A percentile compares a stretch with the other conserved stretches of the same genome.
phyloP scores from a whole-genome alignment of 2,888 invertebrate species.

The Muscina levida region DNA sequence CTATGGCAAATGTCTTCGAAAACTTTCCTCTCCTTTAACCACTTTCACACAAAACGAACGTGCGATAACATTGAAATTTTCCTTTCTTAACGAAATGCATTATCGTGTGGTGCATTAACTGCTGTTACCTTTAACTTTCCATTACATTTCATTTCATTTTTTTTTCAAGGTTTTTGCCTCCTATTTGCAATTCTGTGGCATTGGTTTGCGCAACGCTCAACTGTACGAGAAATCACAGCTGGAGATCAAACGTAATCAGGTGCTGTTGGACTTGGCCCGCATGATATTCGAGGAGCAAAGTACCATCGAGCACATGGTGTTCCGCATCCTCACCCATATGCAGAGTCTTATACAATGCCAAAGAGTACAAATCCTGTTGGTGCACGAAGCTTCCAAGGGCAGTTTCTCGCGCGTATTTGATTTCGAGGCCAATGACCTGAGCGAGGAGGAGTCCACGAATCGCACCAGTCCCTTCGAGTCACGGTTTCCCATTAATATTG shows the following conservation, averaged over 20 bases:
- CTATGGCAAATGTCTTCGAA: no score
- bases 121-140: neutral
- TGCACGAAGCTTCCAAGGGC: slow-evolving; percentile 94
- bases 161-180: slow-evolving; percentile 87
- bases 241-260: slow-evolving; percentile 97
- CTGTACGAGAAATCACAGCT: slow-evolving; percentile 96
- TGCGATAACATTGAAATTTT: no score
- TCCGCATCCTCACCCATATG: slow-evolving; percentile 95
- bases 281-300: slow-evolving; percentile 98
- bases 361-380: slow-evolving; percentile 94
- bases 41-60: no score
- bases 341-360: slow-evolving; percentile 97
- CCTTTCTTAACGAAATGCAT: slow-evolving; percentile 4
- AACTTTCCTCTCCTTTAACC: slow-evolving; percentile 14
- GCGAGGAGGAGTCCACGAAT: slow-evolving; percentile 89
- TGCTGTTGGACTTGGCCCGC: slow-evolving; percentile 94
- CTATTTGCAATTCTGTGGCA: slow-evolving; percentile 97
- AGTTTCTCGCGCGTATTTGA: slow-evolving; percentile 97
- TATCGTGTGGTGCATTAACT: slow-evolving; percentile 1
- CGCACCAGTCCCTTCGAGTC: slow-evolving; percentile 94
- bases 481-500: slow-evolving; percentile 96
- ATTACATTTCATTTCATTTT: neutral
- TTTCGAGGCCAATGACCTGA: slow-evolving; percentile 93
- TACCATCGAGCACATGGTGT: slow-evolving; percentile 96
- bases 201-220: slow-evolving; percentile 96